A percentile compares a stretch with the other conserved stretches of the same genome.
phyloP scores from a whole-genome alignment of 2,113 vertebrate species.

The Antechinus flavipes region DNA sequence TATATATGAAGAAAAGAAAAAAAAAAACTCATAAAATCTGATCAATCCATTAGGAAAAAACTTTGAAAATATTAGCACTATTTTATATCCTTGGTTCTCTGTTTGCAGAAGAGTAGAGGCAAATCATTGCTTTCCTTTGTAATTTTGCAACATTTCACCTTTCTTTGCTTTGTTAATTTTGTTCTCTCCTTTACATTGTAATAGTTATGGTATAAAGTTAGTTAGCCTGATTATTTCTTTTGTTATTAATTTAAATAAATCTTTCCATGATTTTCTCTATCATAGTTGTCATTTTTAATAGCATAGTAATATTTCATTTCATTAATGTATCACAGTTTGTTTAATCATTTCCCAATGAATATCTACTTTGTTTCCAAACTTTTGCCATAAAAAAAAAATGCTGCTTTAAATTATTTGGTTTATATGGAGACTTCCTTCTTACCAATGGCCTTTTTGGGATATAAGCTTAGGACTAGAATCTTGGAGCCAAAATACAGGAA shows the following conservation, averaged over 20 bases:
- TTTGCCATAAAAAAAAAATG: conserved; percentile 37
- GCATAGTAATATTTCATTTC: conserved; percentile 29
- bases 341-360: conserved; percentile 11
- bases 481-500: conserved; percentile 67
- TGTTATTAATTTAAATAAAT: background rate
- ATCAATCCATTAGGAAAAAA: background rate
- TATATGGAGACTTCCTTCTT: conserved; percentile 45
- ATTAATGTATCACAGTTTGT: conserved; percentile 16
- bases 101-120: background rate
- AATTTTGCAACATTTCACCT: background rate
- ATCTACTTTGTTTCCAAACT: conserved; percentile 41
- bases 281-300: background rate
- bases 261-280: conserved; percentile 6
- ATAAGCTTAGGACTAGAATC: conserved; percentile 62
- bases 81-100: background rate
- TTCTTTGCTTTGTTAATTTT: background rate
- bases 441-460: conserved; percentile 55
- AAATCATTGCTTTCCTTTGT: background rate
- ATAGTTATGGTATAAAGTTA: background rate
- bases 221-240: background rate
- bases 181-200: conserved; percentile 6
- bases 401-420: conserved; percentile 68
- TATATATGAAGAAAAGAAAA: background rate
- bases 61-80: background rate
- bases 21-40: background rate